phyloP scores from a whole-genome alignment of 2,888 invertebrate genomes.

The Trissolcus japonicus region DNA sequence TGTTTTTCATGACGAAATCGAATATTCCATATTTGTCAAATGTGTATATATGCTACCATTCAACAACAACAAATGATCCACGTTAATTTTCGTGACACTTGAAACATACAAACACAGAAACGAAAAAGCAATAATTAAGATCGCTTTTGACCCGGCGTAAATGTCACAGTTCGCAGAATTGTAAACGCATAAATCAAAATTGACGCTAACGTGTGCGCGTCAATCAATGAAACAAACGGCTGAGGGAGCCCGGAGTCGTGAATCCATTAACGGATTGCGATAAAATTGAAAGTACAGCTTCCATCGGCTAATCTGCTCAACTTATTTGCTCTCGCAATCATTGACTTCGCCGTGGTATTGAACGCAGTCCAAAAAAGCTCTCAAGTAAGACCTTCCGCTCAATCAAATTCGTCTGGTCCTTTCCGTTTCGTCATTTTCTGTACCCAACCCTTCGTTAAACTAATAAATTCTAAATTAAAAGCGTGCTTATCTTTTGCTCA shows the following conservation, averaged over 20 bases:
- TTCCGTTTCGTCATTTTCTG: conserved; percentile 11
- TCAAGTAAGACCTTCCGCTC: conserved; percentile 26
- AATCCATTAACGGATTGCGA: conserved; percentile 45
- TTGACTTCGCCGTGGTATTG: conserved; percentile 31
- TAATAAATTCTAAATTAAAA: conserved; percentile 16
- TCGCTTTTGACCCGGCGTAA: background rate
- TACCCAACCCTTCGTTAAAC: conserved; percentile 22
- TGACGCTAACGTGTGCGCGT: conserved; percentile 5
- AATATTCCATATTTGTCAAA: no score
- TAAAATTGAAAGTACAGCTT: conserved; percentile 28
- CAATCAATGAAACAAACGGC: conserved; percentile 11
- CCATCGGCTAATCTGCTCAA: conserved; percentile 33
- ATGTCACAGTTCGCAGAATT: conserved; percentile 7
- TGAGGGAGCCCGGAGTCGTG: conserved; percentile 2
- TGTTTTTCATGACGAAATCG: no score
- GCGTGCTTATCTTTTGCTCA: conserved; percentile 3
- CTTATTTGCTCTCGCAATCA: conserved; percentile 36
- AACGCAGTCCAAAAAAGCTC: conserved; percentile 48
- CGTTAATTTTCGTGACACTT: background rate
- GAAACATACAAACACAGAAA: background rate
- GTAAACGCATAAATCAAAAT: conserved; percentile 22
- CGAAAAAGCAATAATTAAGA: conserved; percentile 12
- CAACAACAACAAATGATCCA: background rate
- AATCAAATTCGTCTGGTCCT: conserved; percentile 26
- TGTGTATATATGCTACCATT: no score